Evolutionary conservation across 2,888 invertebrate species (phyloP).

Genomic region (Dendrolimus houi): DNA sequence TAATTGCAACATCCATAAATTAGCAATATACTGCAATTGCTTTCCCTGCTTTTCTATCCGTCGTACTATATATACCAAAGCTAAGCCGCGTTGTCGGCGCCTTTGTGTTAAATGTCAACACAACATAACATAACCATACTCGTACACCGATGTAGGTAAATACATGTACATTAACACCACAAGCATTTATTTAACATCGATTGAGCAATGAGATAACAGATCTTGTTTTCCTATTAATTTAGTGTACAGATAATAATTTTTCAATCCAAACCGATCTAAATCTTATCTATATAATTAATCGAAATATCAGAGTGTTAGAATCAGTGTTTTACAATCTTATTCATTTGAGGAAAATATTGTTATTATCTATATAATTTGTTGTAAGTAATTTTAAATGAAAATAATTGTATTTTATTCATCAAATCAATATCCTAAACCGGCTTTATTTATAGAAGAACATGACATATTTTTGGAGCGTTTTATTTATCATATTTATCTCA

Average conservation of each 20-base stretch:
- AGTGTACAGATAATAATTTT: background rate
- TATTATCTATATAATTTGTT: no score
- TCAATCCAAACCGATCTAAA: background rate
- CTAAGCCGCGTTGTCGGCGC: constrained; percentile 18
- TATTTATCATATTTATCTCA: no score
- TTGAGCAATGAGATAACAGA: background rate
- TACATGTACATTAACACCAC: constrained; percentile 17
- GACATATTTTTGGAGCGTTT: no score
- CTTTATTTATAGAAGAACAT: no score
- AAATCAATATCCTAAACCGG: no score
- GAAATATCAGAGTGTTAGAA: background rate
- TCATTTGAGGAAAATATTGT: background rate
- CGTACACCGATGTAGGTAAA: constrained; percentile 30
- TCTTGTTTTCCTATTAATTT: background rate
- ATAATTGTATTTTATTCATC: no score
- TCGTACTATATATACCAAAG: constrained; percentile 4
- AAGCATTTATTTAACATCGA: background rate
- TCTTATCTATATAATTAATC: background rate
- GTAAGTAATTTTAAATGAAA: no score
- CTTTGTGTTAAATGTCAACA: constrained; percentile 35
- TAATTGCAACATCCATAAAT: background rate
- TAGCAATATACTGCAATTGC: background rate
- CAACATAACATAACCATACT: constrained; percentile 32
- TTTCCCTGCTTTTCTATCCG: constrained; percentile 3
- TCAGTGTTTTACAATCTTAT: background rate